These are phyloP conservation scores for Megaceryle torquata DNA, from an alignment of 2,113 vertebrate genomes.

Conservation along the genomic window DNA sequence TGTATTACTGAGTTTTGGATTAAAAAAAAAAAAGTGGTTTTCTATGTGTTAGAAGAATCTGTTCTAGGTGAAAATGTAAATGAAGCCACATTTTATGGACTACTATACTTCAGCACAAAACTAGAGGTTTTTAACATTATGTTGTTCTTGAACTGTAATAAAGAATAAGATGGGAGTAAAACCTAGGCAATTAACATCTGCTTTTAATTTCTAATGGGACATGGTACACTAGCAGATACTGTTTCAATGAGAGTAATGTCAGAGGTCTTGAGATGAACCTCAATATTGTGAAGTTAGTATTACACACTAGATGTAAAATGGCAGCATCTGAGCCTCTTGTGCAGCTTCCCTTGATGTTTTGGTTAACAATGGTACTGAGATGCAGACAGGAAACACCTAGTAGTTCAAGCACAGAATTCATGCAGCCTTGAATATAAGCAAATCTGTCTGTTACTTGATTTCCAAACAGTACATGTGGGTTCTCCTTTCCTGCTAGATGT, in stretches of 20 bases:
- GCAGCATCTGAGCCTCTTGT: not conserved
- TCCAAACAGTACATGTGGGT: not conserved
- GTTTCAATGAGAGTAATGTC: not conserved
- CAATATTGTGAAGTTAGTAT: not conserved
- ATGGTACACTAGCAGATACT: not conserved
- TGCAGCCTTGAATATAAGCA: not conserved
- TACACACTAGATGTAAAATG: not conserved
- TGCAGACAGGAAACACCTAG: not conserved
- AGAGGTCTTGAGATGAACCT: not conserved
- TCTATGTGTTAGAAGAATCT: not conserved
- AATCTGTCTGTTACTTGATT: not conserved
- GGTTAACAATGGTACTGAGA: not conserved
- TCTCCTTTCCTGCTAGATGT: not conserved
- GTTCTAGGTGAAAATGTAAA: not conserved
- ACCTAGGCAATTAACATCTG: not conserved
- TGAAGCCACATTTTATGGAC: not conserved
- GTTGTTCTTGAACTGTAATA: not conserved
- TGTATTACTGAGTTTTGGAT: not conserved
- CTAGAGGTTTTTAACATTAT: not conserved
- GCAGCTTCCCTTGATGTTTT: accelerated
- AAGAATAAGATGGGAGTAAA: not conserved
- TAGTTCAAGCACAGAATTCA: not conserved
- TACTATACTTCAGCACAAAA: not conserved
- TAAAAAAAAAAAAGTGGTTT: not conserved
- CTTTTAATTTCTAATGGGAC: not conserved